Conservation (phyloP, 2,113 vertebrate species). For the Malaclemys terrapin region DNA sequence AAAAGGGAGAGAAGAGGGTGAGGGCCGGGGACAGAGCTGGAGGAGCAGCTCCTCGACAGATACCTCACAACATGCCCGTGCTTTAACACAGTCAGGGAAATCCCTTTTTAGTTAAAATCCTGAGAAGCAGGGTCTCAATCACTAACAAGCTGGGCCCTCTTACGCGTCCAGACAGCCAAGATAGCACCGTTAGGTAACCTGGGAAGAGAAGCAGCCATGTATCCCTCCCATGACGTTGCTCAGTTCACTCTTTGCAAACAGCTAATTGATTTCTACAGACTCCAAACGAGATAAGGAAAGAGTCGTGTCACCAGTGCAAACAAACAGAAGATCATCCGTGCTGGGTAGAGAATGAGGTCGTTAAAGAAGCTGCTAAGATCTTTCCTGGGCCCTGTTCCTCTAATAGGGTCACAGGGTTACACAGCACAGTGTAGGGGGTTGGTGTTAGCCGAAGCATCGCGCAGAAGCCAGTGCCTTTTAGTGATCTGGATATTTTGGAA, state of each 20-base stretch:
- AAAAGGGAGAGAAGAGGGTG: constrained; percentile 61
- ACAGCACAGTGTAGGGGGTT: not conserved
- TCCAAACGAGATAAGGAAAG: not conserved
- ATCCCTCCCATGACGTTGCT: not conserved
- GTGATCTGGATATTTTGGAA: not conserved
- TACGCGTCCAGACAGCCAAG: not conserved
- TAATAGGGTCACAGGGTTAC: not conserved
- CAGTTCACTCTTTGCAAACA: not conserved
- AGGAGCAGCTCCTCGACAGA: not conserved
- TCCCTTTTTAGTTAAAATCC: not conserved
- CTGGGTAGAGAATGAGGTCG: not conserved
- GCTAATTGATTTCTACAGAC: not conserved
- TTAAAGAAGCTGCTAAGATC: not conserved
- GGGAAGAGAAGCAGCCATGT: not conserved
- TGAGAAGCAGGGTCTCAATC: not conserved
- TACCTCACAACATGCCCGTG: not conserved
- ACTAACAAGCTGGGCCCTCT: not conserved
- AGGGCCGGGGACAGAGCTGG: not conserved
- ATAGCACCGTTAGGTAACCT: not conserved
- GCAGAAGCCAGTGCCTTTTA: not conserved
- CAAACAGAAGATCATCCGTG: not conserved
- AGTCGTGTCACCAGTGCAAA: not conserved
- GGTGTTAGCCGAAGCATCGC: not conserved
- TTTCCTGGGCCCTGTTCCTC: not conserved
- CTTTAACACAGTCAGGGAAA: not conserved